These are phyloP conservation scores for Sciurus vulgaris DNA, from an alignment of 2,797 vertebrate genomes.

Conservation along the genomic window DNA sequence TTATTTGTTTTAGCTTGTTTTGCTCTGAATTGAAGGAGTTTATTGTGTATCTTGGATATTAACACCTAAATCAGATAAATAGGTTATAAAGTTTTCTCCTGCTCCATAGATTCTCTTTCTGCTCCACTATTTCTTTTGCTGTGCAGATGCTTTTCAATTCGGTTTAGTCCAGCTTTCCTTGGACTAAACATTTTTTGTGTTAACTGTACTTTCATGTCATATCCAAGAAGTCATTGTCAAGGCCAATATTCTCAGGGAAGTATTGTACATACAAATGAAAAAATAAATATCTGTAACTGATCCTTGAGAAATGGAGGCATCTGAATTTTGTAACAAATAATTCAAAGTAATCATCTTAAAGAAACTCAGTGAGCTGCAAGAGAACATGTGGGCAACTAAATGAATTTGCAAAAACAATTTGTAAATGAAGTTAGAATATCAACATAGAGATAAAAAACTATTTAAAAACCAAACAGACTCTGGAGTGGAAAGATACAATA, in stretches of 20 bases:
- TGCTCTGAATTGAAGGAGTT: background rate
- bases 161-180: too few species aligned
- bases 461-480: background rate
- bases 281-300: background rate
- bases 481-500: background rate
- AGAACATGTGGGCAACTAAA: background rate
- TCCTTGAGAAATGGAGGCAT: background rate
- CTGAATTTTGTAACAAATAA: background rate
- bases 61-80: background rate
- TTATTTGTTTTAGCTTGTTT: background rate
- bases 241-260: background rate
- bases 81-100: background rate
- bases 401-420: background rate
- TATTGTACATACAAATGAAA: background rate
- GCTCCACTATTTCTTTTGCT: background rate
- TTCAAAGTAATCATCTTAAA: background rate
- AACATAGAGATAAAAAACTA: background rate
- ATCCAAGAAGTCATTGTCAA: background rate
- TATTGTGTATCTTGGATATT: background rate
- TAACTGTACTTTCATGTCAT: background rate
- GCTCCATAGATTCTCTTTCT: background rate
- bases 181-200: background rate
- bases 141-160: background rate
- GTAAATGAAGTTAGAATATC: background rate
- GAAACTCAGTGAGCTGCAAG: background rate